These are phyloP conservation scores for Drosophila sucinea DNA, from an alignment of 1,140 invertebrate genomes.

Conservation along the genomic window DNA sequence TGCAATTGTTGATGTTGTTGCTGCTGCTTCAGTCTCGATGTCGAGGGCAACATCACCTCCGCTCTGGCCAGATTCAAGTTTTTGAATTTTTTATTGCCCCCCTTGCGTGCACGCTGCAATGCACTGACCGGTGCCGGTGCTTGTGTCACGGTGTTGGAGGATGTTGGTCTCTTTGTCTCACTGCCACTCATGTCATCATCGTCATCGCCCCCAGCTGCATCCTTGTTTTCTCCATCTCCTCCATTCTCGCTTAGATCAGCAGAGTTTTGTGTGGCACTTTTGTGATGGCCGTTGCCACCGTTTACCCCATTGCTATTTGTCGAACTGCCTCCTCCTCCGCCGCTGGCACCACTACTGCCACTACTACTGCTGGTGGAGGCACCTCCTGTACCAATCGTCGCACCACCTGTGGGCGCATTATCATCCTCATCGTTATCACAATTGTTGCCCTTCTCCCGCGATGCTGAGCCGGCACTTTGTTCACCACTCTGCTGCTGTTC, in stretches of 20 bases:
- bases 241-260: constrained; percentile 27
- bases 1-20: constrained; percentile 62
- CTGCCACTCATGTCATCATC: constrained; percentile 50
- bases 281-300: constrained; percentile 54
- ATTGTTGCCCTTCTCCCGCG: constrained; percentile 73
- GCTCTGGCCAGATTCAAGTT: constrained; percentile 78
- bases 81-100: constrained; percentile 79
- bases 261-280: constrained; percentile 30
- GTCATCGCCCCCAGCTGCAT: constrained; percentile 41
- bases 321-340: constrained; percentile 31
- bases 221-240: constrained; percentile 12
- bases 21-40: constrained; percentile 73
- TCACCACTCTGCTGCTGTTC: constrained; percentile 34
- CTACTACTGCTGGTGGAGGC: constrained; percentile 28
- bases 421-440: constrained; percentile 78
- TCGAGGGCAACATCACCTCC: constrained; percentile 79
- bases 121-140: constrained; percentile 29
- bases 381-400: constrained; percentile 30
- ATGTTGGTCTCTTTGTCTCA: constrained; percentile 36
- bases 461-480: constrained; percentile 46
- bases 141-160: neutral
- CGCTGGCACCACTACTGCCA: constrained; percentile 25
- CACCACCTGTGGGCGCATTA: constrained; percentile 60
- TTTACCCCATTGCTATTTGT: constrained; percentile 70
- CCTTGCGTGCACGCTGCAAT: constrained; percentile 65